Base-by-base conservation (phyloP, 2,797 vertebrate genomes). In the Morelia viridis region DNA sequence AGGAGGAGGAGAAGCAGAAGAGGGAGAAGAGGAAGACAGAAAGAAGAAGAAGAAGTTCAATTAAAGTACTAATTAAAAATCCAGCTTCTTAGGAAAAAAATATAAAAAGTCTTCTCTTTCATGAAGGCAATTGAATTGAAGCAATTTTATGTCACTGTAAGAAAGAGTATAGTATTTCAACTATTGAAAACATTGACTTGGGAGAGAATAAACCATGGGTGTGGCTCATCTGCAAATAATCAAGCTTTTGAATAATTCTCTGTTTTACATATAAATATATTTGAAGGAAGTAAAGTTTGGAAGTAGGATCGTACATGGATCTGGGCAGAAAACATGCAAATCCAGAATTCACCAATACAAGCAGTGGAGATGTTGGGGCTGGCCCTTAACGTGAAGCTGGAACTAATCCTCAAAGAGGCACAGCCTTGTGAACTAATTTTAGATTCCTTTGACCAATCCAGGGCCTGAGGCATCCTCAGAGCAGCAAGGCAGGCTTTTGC, bases 111-210 rank as follows among this genome's bases (percentile, higher is more conserved):
- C 35, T 56, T 94, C 91, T 92, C 85, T 65, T 22, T 65, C 62
- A 89, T 0, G 2, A 93, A 93, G 90, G 94, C 93, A 95, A 95
- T 93, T 92, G 95, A 91, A 94, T 22, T 76, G 46, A 93, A 95
- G 92, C 87, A 94, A 93, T 94, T 90, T 93, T 94, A 94, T 89
- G 58, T 41, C 87, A 3, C 26, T 61, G 41, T 64, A 4, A 26
- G 9, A 53, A 12, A 9, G 5, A 46, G 35, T 24, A 80, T 19
- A 22, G 8, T 22, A 76, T 46, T 80, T 80, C 71, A 76, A 41
- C 31, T 35, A 7, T 90, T 95, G 94, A 89, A 93, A 94, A 92
- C 93, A 92, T 91, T 95, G 94, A 65, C 46, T 46, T 11, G 50
- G 19, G 15, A 87, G 85, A 41, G 58, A 62, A 89, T 85, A 87